Base-by-base conservation (phyloP, 2,888 invertebrate genomes). In the Teleogryllus oceanicus region DNA sequence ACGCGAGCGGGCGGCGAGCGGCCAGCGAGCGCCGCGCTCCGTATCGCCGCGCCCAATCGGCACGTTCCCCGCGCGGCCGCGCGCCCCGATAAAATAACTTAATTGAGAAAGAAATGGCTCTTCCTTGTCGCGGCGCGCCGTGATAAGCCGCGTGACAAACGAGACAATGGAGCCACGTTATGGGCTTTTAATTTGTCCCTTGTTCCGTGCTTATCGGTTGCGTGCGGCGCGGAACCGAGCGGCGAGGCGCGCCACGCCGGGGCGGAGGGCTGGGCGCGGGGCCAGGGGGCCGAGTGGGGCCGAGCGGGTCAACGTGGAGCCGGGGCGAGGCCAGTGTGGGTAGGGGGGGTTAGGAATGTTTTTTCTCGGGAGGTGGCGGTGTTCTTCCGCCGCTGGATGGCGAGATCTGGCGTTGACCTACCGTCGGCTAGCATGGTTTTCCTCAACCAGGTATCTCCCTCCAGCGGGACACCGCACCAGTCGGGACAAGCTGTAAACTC, bases 161-260 rank as follows among this genome's bases (percentile, higher is more conserved):
- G 80, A 79, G 80, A 79, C 79, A 81, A 77, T 79, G 78, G 81
- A 78, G 78, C 77, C 76, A 81, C 80, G 79, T 80, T 81, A 81
- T 81, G 80, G 80, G 77, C 80, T 81, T 81, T 81, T 81, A 81
- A 81, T 81, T 81, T 81, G 81, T 81, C 81, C 50, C 78, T 79
- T 74, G 76, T 79, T 76, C 16, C 51, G 74, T 37, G 11, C 77
- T 79, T 79, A 79, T 79, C 79, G 76, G 75, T 16, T 20, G 75
- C 12, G n/a, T 24, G 20, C n/a, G 62, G 62, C 62, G n/a, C 62
- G 62, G 62, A 62, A 13, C 62, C 62, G 13, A 18, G 75, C 2
- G 75, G 21, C 1, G 75, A 24, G 20, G 75, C 16, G 75, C 13
- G 75, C 74, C 18, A 11, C 4, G 18, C 4, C 4, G 5, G 12